Conservation (phyloP, 1,140 invertebrate species). For the Meloidogyne floridensis region DNA sequence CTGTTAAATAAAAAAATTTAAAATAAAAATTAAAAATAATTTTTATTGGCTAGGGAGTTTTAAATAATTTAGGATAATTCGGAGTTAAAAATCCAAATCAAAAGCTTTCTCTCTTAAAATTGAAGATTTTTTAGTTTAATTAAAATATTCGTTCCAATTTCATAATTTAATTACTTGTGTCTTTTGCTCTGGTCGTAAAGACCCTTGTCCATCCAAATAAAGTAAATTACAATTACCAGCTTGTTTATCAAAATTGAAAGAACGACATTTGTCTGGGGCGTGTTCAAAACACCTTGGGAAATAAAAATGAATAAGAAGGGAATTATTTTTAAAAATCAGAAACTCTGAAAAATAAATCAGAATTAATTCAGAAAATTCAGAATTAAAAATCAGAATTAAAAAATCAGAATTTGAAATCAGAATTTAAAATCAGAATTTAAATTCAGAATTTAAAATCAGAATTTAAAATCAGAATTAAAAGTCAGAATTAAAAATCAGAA, state of each 20-base stretch:
- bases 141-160: too few relatives aligned
- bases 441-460: background rate
- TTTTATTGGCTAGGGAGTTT: too few relatives aligned
- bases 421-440: background rate
- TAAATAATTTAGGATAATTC: too few relatives aligned
- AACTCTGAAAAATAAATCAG: background rate
- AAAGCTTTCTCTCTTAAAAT: too few relatives aligned
- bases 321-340: background rate
- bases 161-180: background rate
- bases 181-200: constrained; percentile 61
- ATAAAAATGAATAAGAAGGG: background rate
- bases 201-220: constrained; percentile 61
- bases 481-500: constrained; percentile 2
- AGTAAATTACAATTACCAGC: constrained; percentile 58
- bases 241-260: constrained; percentile 64
- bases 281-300: constrained; percentile 47
- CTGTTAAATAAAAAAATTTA: constrained; percentile 4
- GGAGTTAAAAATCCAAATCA: too few relatives aligned
- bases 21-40: background rate
- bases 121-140: too few relatives aligned
- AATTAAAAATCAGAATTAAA: background rate
- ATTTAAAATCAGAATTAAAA: background rate
- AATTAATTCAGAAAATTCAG: background rate
- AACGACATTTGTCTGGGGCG: constrained; percentile 63
- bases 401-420: background rate